Conservation (phyloP, 2,113 vertebrate species). For the Corythornis cristatus region DNA sequence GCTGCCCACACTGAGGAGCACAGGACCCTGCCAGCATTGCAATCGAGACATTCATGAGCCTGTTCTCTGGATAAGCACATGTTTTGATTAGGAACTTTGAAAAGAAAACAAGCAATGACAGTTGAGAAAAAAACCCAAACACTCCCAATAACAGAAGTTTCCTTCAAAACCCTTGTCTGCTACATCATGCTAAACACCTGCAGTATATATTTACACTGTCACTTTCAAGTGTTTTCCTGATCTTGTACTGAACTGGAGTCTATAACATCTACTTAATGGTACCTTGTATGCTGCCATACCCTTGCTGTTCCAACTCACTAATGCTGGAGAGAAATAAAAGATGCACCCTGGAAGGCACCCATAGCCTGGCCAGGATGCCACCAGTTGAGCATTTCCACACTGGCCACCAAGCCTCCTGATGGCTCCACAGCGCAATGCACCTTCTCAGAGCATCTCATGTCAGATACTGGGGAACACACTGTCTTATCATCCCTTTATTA, state of each 20-base stretch:
- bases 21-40: neutral
- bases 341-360: neutral
- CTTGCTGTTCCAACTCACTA: neutral
- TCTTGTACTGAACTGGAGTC: neutral
- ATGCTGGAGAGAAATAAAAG: neutral
- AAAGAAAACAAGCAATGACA: neutral
- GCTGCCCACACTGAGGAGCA: accelerated
- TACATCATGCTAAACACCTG: accelerated
- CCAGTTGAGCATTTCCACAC: accelerated
- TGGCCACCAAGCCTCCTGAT: accelerated
- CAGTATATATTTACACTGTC: neutral
- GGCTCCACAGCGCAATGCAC: neutral
- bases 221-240: neutral
- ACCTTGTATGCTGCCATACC: neutral
- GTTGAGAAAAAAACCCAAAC: neutral
- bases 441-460: neutral
- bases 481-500: neutral
- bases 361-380: accelerated
- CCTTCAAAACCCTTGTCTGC: neutral
- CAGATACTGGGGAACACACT: neutral
- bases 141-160: neutral
- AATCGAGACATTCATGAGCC: neutral
- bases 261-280: neutral
- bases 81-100: neutral
- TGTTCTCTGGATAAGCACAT: neutral